phyloP scores from a whole-genome alignment of 2,113 vertebrate genomes.

The Corydoras maculifer region DNA sequence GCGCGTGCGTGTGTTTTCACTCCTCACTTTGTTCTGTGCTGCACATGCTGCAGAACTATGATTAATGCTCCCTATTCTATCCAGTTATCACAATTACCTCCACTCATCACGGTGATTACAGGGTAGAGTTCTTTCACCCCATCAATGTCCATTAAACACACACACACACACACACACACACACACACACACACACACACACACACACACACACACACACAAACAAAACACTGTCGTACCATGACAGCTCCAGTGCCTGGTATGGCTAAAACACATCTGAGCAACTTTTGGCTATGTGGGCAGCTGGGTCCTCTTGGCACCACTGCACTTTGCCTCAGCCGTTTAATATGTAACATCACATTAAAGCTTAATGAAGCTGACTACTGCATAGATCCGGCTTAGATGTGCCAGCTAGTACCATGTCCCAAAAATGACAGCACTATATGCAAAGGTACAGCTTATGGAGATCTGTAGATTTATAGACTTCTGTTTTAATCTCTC shows the following conservation, averaged over 20 bases:
- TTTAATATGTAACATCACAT: conserved; percentile 45
- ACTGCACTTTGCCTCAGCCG: conserved; percentile 41
- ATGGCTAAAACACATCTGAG: neutral
- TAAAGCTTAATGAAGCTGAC: conserved; percentile 33
- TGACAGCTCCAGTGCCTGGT: conserved; percentile 17
- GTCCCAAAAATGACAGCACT: conserved; percentile 23
- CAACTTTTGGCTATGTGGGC: conserved; percentile 23
- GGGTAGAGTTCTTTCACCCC: conserved; percentile 37
- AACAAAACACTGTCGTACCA: neutral
- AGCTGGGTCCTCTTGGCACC: conserved; percentile 8
- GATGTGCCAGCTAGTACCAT: conserved; percentile 20
- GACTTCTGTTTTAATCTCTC: neutral
- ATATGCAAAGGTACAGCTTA: conserved; percentile 25
- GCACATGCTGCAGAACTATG: conserved; percentile 26
- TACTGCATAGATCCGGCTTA: conserved; percentile 35
- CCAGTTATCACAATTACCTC: conserved; percentile 38
- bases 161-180: conserved; percentile 18
- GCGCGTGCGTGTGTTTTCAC: neutral
- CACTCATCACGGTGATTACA: conserved; percentile 32
- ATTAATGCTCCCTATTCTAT: conserved; percentile 38
- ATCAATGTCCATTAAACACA: conserved; percentile 31
- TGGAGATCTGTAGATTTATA: conserved; percentile 25
- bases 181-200: conserved; percentile 12
- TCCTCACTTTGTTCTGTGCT: conserved; percentile 2
- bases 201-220: conserved; percentile 10